phyloP scores from a whole-genome alignment of 2,888 invertebrate species.

The Lottia scabra region DNA sequence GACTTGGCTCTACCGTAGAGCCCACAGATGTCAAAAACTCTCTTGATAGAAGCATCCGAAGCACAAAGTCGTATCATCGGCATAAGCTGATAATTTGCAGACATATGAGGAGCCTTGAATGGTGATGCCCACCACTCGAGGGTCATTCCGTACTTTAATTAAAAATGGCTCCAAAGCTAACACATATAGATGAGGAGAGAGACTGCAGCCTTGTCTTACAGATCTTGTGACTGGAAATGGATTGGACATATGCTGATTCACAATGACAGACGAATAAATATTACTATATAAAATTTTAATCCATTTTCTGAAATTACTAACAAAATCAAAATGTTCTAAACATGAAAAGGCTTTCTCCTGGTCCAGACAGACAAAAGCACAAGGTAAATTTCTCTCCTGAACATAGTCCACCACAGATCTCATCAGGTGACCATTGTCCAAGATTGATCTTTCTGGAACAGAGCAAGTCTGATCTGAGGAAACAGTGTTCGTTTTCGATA shows the following conservation, averaged over 20 bases:
- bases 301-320: not conserved
- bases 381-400: slow-evolving; percentile 29
- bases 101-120: slow-evolving; percentile 4
- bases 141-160: too few relatives aligned
- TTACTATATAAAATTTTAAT: too few relatives aligned
- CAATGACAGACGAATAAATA: too few relatives aligned
- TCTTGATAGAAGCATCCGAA: slow-evolving; percentile 5
- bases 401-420: slow-evolving; percentile 30
- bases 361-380: slow-evolving; percentile 36
- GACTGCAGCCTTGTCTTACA: too few relatives aligned
- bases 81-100: slow-evolving; percentile 12
- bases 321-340: slow-evolving; percentile 35
- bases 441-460: slow-evolving; percentile 34
- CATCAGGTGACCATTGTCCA: slow-evolving; percentile 38
- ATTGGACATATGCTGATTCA: too few relatives aligned
- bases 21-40: not conserved
- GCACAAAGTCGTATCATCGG: slow-evolving; percentile 22
- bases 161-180: too few relatives aligned
- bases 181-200: too few relatives aligned
- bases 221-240: too few relatives aligned
- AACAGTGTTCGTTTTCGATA: too few relatives aligned
- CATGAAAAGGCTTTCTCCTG: slow-evolving; percentile 43
- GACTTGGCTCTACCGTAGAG: too few relatives aligned
- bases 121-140: too few relatives aligned
- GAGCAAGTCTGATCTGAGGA: slow-evolving; percentile 38